These are phyloP conservation scores for Perccottus glenii DNA, from an alignment of 2,113 vertebrate genomes.

Conservation along the genomic window DNA sequence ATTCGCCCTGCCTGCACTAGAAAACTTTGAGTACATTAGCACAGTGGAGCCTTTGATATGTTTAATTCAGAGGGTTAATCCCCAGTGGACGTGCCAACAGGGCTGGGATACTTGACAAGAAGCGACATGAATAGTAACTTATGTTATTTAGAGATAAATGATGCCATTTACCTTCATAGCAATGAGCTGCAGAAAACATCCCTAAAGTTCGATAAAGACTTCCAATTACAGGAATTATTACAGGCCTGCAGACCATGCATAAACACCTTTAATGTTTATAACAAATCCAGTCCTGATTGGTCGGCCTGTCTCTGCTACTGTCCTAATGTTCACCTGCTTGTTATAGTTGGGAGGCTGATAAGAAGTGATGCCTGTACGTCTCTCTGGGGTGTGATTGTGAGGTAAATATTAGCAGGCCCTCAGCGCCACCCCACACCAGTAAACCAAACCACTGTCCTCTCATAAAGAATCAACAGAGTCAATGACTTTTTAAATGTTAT, in stretches of 20 bases:
- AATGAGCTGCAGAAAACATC: conserved; percentile 20
- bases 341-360: conserved; percentile 75
- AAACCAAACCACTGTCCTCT: conserved; percentile 74
- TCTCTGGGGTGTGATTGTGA: conserved; percentile 70
- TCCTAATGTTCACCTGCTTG: conserved; percentile 71
- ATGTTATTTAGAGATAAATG: conserved; percentile 46
- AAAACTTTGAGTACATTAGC: conserved; percentile 51
- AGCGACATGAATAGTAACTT: conserved; percentile 37
- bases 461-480: conserved; percentile 75
- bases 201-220: conserved; percentile 46
- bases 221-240: conserved; percentile 55
- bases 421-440: conserved; percentile 64
- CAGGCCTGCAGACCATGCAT: conserved; percentile 44
- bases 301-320: conserved; percentile 55
- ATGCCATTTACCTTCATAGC: conserved; percentile 28
- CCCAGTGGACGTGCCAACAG: conserved; percentile 18
- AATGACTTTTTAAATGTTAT: conserved; percentile 80
- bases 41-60: conserved; percentile 45
- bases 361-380: conserved; percentile 75
- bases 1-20: conserved; percentile 42
- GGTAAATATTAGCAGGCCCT: conserved; percentile 74
- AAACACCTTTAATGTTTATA: conserved; percentile 57
- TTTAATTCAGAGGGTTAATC: conserved; percentile 36
- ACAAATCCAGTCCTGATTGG: conserved; percentile 51
- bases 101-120: conserved; percentile 27